phyloP scores from a whole-genome alignment of 64 coral and sea anemone genomes.

The Dendronephthya gigantea region DNA sequence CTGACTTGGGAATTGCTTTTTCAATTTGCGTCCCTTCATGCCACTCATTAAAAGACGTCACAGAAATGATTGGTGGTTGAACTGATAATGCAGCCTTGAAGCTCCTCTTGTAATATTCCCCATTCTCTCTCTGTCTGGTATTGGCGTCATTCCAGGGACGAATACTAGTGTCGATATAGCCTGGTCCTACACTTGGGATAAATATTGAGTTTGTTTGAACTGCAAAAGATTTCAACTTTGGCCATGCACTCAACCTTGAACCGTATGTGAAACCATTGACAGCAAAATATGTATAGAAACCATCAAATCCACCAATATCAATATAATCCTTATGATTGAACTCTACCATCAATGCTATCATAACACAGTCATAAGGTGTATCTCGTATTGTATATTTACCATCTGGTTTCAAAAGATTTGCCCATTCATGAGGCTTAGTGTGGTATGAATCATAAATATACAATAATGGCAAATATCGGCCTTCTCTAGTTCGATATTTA shows the following conservation, averaged over 20 bases:
- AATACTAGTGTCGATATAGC: conserved; percentile 81
- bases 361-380: conserved; percentile 84
- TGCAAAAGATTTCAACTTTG: conserved; percentile 53
- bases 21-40: conserved; percentile 99
- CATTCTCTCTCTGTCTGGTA: conserved; percentile 55
- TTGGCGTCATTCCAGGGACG: conserved; percentile 77
- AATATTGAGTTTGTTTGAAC: conserved; percentile 70
- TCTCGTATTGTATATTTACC: conserved; percentile 77
- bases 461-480: conserved; percentile 55
- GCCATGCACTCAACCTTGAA: conserved; percentile 72
- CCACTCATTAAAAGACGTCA: conserved; percentile 99
- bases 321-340: conserved; percentile 49
- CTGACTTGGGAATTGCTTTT: conserved; percentile 58
- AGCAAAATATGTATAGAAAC: conserved; percentile 97
- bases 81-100: conserved; percentile 73
- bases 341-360: conserved; percentile 82
- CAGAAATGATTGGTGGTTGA: conserved; percentile 54
- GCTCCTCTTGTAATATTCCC: conserved; percentile 84
- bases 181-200: conserved; percentile 92
- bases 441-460: conserved; percentile 96
- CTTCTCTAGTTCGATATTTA: conserved; percentile 58
- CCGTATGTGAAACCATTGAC: conserved; percentile 75
- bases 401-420: conserved; percentile 48
- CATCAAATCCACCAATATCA: conserved; percentile 77
- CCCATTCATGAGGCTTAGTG: conserved; percentile 67